Base-by-base conservation (phyloP, 2,888 invertebrate genomes). In the Cryptus viduatorius region DNA sequence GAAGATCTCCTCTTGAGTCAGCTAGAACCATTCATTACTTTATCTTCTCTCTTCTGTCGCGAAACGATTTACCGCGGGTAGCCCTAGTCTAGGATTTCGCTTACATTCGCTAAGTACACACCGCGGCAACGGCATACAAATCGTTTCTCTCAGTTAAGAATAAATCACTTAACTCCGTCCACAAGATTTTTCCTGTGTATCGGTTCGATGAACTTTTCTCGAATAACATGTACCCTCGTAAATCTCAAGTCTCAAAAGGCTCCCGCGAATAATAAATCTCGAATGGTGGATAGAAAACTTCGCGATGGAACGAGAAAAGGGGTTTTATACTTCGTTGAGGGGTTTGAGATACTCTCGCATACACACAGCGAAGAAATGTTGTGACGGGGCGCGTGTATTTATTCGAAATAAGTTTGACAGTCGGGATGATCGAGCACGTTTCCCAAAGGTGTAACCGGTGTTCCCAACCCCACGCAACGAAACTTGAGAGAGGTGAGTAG, bases 341-440 rank as follows among this genome's bases (percentile, higher is more conserved):
- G 19, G 24, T 24, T 10, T 19, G 46, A 14, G 46, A 48, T 14
- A 48, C 46, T 12, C 48, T 59, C 31, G 1, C 4, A n/a, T n/a
- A 31, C 37, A 12, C 14, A 31, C 12, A 72, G 24, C 12, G 29
- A 44, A 19, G 7, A 16, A 14, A 31, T 50, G 61, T 79, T 71
- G 29, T 46, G 82, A 42, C 72, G 48, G 10, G 50, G 12, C 42
- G 48, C 53, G 44, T 61, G 14, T 69, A 75, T 75, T 76, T 77
- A 85, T 82, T 80, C 80, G 80, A 83, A 85, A 85, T 67, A 83
- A 75, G 75, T 83, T 85, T 78, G 83, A 85, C 80, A 68, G 72
- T 24, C 48, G 19, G 48, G 37, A 81, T 83, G 85, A 85, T 85
- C 67, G 85, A 85, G 80, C 78, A 59, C 71, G 42, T 73, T 69